Conservation (phyloP, 2,797 vertebrate species). For the Chiroxiphia lanceolata region DNA sequence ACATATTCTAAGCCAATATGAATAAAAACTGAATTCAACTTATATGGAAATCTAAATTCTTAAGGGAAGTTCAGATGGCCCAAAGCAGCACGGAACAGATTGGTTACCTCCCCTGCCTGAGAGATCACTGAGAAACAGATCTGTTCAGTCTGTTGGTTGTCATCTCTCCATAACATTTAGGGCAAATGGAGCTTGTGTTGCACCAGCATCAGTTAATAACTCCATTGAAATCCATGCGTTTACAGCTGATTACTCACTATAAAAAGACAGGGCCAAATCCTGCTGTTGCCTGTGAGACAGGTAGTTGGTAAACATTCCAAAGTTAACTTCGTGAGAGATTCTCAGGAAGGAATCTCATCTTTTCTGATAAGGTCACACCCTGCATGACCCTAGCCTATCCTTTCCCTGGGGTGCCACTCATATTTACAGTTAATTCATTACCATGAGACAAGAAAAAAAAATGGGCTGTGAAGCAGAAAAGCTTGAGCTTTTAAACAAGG, state of each 20-base stretch:
- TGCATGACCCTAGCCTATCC: neutral
- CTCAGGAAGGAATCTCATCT: neutral
- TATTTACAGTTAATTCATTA: neutral
- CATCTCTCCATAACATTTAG: neutral
- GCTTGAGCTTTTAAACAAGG: neutral
- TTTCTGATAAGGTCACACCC: neutral
- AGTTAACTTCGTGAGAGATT: neutral
- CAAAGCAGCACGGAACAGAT: neutral
- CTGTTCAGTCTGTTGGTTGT: neutral
- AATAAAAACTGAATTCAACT: neutral
- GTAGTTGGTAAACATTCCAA: neutral
- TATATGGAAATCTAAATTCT: neutral
- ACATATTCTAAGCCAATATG: neutral
- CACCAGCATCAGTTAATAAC: neutral
- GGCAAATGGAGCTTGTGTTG: neutral
- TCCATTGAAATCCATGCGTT: neutral
- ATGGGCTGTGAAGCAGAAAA: conserved; percentile 1
- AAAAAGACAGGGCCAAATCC: neutral
- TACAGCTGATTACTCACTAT: neutral
- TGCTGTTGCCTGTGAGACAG: neutral
- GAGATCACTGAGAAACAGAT: neutral
- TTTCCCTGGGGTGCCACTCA: neutral
- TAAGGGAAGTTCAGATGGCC: neutral
- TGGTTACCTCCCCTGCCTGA: neutral
- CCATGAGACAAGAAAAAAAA: neutral